phyloP scores from a whole-genome alignment of 2,888 invertebrate species.

The Cybosia mesomella region DNA sequence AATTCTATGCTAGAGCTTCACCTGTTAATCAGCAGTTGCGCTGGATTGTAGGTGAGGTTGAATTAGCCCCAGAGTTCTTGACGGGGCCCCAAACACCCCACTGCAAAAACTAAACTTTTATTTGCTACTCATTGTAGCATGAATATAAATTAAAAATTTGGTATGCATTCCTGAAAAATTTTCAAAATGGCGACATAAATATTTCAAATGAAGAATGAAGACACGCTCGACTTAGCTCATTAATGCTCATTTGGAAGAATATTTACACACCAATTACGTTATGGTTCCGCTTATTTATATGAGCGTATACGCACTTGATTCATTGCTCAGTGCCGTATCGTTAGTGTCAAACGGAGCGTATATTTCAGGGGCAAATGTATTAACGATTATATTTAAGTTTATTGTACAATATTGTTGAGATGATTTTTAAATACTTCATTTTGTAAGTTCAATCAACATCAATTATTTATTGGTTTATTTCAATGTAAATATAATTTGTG shows the following conservation, averaged over 20 bases:
- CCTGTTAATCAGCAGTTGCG: not conserved
- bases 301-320: constrained; percentile 64
- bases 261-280: constrained; percentile 81
- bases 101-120: not conserved
- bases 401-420: constrained; percentile 33
- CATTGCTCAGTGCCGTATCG: constrained; percentile 67
- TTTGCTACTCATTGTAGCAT: constrained; percentile 6
- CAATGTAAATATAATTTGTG: too few relatives aligned
- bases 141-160: constrained; percentile 52
- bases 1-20: too few relatives aligned
- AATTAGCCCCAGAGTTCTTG: not conserved
- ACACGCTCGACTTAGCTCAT: constrained; percentile 68
- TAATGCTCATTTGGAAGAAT: constrained; percentile 75
- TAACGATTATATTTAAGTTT: constrained; percentile 42
- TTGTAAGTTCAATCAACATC: too few relatives aligned
- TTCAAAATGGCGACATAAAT: constrained; percentile 69
- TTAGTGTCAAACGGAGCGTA: constrained; percentile 69
- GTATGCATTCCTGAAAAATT: constrained; percentile 61
- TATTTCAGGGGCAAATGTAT: constrained; percentile 62
- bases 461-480: too few relatives aligned
- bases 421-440: not conserved
- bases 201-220: constrained; percentile 75
- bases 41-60: not conserved
- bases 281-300: constrained; percentile 72
- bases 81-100: not conserved